Evolutionary conservation across 1,140 invertebrate genomes (phyloP).

Genomic region (Procambarus virginalis): DNA sequence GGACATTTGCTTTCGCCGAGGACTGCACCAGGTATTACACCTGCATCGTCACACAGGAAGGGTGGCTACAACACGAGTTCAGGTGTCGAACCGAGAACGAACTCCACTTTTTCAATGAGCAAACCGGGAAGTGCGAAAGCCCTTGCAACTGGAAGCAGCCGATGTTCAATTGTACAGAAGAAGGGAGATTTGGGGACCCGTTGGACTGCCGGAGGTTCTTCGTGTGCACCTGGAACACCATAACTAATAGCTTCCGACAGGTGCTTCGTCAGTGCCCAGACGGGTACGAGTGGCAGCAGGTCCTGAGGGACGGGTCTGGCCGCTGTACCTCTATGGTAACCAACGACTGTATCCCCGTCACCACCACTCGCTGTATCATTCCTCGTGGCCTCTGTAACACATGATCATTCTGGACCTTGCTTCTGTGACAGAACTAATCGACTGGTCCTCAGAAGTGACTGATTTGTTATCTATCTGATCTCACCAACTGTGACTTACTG

Average conservation of each 20-base stretch:
- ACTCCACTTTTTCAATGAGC: conserved; percentile 24
- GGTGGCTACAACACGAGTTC: conserved; percentile 31
- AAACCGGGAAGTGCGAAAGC: conserved; percentile 1
- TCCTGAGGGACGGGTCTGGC: conserved; percentile 9
- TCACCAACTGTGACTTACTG: too few relatives aligned
- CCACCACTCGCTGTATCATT: conserved; percentile 2
- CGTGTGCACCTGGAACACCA: conserved; percentile 16
- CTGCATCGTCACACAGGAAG: conserved; percentile 25
- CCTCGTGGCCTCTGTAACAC: background rate
- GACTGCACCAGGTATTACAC: conserved; percentile 30
- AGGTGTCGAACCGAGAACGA: background rate
- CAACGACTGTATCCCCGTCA: background rate
- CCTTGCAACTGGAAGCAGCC: conserved; percentile 6
- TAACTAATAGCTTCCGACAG: background rate
- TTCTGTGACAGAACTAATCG: too few relatives aligned
- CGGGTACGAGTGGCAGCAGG: conserved; percentile 33
- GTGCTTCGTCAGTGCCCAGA: conserved; percentile 23
- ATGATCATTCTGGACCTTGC: too few relatives aligned
- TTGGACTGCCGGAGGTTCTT: conserved; percentile 18
- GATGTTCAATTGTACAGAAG: background rate
- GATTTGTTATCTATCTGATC: too few relatives aligned
- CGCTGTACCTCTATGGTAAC: background rate
- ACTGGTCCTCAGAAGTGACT: too few relatives aligned
- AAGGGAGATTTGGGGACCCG: conserved; percentile 23
- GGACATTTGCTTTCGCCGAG: background rate